Percentiles rank a stretch among this genome's conserved stretches.
phyloP scores from a whole-genome alignment of 1,140 invertebrate genomes.

The Ooceraea biroi region DNA sequence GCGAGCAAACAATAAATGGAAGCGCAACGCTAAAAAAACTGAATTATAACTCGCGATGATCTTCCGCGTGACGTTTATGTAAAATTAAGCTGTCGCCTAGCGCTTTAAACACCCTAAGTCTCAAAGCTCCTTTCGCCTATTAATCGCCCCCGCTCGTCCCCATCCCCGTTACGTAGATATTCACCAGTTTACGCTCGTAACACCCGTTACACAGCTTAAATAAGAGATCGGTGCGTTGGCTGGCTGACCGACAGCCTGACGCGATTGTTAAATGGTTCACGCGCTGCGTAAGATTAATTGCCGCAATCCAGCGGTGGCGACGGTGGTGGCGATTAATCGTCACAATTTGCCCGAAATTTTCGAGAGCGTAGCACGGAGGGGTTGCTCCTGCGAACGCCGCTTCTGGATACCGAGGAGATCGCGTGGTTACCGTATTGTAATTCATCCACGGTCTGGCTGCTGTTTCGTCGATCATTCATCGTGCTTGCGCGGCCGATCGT shows the following conservation, averaged over 20 bases:
- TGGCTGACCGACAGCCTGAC: slow-evolving; percentile 32
- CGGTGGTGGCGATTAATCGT: slow-evolving; percentile 49
- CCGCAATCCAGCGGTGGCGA: too few species aligned
- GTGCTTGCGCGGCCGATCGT: neutral
- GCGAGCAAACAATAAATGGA: too few species aligned
- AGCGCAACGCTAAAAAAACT: too few species aligned
- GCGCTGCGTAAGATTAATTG: slow-evolving; percentile 53
- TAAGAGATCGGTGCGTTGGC: slow-evolving; percentile 57
- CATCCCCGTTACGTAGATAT: neutral
- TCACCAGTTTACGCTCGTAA: neutral
- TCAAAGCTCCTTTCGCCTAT: too few species aligned
- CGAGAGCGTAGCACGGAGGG: slow-evolving; percentile 11
- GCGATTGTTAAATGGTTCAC: slow-evolving; percentile 51
- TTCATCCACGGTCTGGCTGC: neutral
- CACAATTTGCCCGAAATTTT: slow-evolving; percentile 58
- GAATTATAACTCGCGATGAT: too few species aligned
- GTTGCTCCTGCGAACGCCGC: neutral
- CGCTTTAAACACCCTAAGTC: neutral
- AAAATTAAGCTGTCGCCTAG: neutral
- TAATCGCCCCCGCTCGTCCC: too few species aligned
- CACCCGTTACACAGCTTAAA: neutral
- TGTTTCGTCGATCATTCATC: slow-evolving; percentile 12
- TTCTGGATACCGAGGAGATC: slow-evolving; percentile 46
- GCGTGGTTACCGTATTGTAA: slow-evolving; percentile 13
- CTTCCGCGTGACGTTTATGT: too few species aligned